Base-by-base conservation (phyloP, 2,797 vertebrate species). In the Tadarida brasiliensis region DNA sequence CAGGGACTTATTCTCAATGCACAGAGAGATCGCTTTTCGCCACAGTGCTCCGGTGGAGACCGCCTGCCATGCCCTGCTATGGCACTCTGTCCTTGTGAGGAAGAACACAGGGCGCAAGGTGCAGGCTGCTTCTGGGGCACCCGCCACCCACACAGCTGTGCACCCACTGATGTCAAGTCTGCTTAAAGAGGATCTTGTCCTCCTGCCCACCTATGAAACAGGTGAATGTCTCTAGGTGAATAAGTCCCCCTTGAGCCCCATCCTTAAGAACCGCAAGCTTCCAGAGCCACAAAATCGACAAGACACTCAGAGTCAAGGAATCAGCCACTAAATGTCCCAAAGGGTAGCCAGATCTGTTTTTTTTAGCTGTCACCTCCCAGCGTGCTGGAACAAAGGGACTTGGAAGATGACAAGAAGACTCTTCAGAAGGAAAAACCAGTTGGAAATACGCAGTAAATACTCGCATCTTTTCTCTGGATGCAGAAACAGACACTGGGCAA, bases 181-280 rank as follows among this genome's bases (percentile, higher is more conserved):
- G 33, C 24, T 65, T 47, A 54, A 70, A 54, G 51, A 74, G 83
- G 35, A 44, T 33, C 39, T 73, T 77, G 26, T 63, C 61, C 33
- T 78, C 39, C 71, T 54, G 68, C 26, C 59, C 24, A 0, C 12
- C 51, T 74, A 12, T 74, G 90, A 95, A 87, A 93, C 89, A 87
- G 17, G 35, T 15, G 63, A 90, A 73, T 96, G 54, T 74, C 94
- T 94, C 88, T 94, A 74, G n/a, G 77, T 95, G 78, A 95, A 82
- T 74, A 33, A 54, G 16, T 47, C 81, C 61, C 83, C 96, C 93
- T 67, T 87, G 35, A 92, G 70, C 22, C 65, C 80, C 19, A 11
- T 63, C 73, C 24, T 19, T 15, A 83, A 87, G n/a, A 85, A 26
- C n/a, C 30, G 3, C 17, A 57, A 86, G 47, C 17, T 63, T 80